Evolutionary conservation across 1,140 invertebrate genomes (phyloP).

Genomic region (Drosophila neocordata): DNA sequence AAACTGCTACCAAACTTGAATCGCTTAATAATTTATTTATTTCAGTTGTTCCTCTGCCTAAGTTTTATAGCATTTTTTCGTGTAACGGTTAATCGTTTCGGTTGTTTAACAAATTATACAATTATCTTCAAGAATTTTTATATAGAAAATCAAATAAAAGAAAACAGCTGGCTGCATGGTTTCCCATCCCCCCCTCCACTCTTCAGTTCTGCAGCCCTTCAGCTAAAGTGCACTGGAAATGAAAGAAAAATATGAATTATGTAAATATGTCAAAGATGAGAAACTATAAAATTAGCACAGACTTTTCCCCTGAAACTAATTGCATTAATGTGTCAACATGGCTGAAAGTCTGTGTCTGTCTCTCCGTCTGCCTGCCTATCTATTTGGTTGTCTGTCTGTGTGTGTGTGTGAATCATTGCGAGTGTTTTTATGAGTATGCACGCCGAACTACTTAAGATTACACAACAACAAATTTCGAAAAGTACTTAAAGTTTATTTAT

Average conservation of each 20-base stretch:
- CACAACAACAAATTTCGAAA: conserved; percentile 78
- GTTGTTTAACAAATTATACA: not conserved
- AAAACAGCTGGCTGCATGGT: conserved; percentile 29
- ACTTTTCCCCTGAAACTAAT: conserved; percentile 67
- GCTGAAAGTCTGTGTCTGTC: conserved; percentile 25
- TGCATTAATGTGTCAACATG: conserved; percentile 81
- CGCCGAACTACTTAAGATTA: conserved; percentile 78
- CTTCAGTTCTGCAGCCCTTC: not conserved
- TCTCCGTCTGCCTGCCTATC: conserved; percentile 5
- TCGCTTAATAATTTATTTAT: too few relatives aligned
- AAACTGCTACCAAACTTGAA: too few relatives aligned
- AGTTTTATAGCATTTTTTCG: too few relatives aligned
- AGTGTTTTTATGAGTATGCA: conserved; percentile 67
- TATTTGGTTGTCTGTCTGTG: conserved; percentile 9
- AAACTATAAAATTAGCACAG: conserved; percentile 71
- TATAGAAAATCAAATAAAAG: conserved; percentile 30
- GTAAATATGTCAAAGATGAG: conserved; percentile 34
- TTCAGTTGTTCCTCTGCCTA: too few relatives aligned
- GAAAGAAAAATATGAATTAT: conserved; percentile 43
- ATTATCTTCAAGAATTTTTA: conserved; percentile 17
- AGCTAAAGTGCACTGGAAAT: conserved; percentile 10
- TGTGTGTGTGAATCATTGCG: conserved; percentile 59
- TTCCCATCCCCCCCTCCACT: not conserved
- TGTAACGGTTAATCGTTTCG: not conserved
- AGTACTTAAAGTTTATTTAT: conserved; percentile 81